A percentile compares a stretch with the other conserved stretches of the same genome.
Evolutionary conservation across 1,140 invertebrate species (phyloP).

Genomic region (Steinernema feltiae): DNA sequence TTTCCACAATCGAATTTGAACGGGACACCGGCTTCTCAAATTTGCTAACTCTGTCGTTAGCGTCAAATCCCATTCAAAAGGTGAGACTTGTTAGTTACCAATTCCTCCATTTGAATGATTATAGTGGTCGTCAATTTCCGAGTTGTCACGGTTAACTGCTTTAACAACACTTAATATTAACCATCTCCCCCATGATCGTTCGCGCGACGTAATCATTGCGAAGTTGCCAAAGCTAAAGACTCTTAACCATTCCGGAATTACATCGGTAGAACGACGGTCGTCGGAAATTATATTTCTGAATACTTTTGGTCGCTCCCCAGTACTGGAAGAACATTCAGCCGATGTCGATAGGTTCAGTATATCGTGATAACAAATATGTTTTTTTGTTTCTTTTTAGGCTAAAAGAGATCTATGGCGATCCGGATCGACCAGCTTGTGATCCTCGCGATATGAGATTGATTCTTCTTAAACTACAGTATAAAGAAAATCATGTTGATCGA

Average conservation of each 20-base stretch:
- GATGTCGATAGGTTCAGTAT: constrained; percentile 26
- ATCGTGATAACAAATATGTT: background rate
- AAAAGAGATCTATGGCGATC: constrained; percentile 17
- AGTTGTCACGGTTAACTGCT: constrained; percentile 10
- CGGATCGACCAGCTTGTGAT: background rate
- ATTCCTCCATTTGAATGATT: background rate
- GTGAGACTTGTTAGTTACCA: constrained; percentile 16
- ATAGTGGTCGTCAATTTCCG: constrained; percentile 26
- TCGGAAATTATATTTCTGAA: constrained; percentile 34
- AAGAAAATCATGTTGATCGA: background rate
- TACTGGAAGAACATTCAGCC: constrained; percentile 18
- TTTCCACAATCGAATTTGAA: background rate
- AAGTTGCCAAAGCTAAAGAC: constrained; percentile 25
- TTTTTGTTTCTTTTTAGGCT: background rate
- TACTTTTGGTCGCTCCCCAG: constrained; percentile 19
- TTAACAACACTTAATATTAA: constrained; percentile 25
- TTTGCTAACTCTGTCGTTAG: background rate
- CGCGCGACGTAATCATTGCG: constrained; percentile 21
- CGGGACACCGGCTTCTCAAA: background rate
- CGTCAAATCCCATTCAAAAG: constrained; percentile 26
- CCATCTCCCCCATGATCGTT: background rate
- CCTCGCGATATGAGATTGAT: background rate
- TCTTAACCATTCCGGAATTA: constrained; percentile 30
- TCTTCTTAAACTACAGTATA: background rate
- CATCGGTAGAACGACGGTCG: constrained; percentile 26